Base-by-base conservation (phyloP, 2,888 invertebrate species). In the Pristionchus maxplancki region DNA sequence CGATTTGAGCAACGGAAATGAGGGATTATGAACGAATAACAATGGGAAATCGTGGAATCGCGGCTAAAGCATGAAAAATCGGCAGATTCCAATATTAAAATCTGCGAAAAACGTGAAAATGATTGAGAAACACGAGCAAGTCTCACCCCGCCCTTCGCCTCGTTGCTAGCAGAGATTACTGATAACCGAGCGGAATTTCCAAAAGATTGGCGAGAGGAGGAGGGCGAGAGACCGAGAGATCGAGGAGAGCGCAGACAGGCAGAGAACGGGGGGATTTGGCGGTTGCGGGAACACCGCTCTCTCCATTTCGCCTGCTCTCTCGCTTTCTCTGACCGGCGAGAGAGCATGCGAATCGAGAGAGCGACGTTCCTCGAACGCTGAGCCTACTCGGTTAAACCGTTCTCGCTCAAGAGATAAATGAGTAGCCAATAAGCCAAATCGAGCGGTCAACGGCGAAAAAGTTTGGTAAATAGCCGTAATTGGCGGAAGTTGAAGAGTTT, bases 151-250 rank as follows among this genome's bases (percentile, higher is more conserved):
- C 50, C 20, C 28, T n/a, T n/a, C n/a, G n/a, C n/a, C n/a, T n/a
- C n/a, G n/a, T n/a, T n/a, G n/a, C n/a, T 13, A 34, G 74, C 78
- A 40, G 44, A 48, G 9, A 28, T n/a, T 48, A 48, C 28, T 44
- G 81, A 81, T 50, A 81, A 81, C 40, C 44, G 81, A 28, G 78
- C n/a, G 48, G 81, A 50, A 83, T 50, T 53, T 28, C 34, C 34
- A 28, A n/a, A 11, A 44, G 78, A 78, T 34, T 44, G 44, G 24
- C 28, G 50, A 24, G 81, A 50, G 50, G 81, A 31, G 50, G 31
- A 13, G 20, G 48, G 28, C 24, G 81, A 50, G 81, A 50, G 81
- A 81, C 13, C 31, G 28, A 28, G 81, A 50, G n/a, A 50, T 44
- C 37, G 50, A 50, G 82, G 74, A 37, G 34, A 53, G 53, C 17